Percentiles rank a stretch among this genome's conserved stretches.
These are phyloP conservation scores for Numenius phaeopus DNA, from an alignment of 2,797 vertebrate genomes.

Conservation along the genomic window DNA sequence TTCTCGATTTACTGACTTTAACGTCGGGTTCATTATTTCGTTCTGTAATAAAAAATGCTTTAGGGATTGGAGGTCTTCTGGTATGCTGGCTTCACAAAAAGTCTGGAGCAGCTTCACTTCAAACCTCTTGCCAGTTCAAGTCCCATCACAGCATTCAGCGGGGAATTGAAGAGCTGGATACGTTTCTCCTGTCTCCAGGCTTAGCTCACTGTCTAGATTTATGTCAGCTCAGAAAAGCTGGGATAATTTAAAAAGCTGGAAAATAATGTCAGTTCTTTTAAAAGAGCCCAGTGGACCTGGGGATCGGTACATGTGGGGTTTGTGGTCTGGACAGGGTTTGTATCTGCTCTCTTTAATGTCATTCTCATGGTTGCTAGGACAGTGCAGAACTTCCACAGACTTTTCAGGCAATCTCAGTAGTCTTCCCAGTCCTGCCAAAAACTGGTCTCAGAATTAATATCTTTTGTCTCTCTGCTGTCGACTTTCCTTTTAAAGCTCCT, in stretches of 20 bases:
- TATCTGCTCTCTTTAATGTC: conserved; percentile 48
- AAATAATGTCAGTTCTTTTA: conserved; percentile 59
- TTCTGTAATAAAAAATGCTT: conserved; percentile 43
- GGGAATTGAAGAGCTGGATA: conserved; percentile 48
- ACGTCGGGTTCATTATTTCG: conserved; percentile 18
- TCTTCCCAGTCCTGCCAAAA: conserved; percentile 41
- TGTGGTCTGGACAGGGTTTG: conserved; percentile 58
- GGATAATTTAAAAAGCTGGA: conserved; percentile 62
- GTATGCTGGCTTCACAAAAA: conserved; percentile 53
- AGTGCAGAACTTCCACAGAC: background rate
- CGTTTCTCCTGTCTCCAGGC: conserved; percentile 58
- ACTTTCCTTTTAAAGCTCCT: conserved; percentile 42
- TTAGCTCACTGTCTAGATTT: conserved; percentile 65
- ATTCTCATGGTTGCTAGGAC: conserved; percentile 43
- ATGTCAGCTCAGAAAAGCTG: conserved; percentile 55
- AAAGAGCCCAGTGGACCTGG: conserved; percentile 37
- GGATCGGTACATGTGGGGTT: conserved; percentile 11
- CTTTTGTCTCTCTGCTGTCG: conserved; percentile 34
- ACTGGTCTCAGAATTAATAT: conserved; percentile 36
- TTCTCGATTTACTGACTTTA: conserved; percentile 31
- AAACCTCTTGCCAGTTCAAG: conserved; percentile 44
- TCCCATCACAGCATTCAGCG: background rate
- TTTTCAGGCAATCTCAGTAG: conserved; percentile 56
- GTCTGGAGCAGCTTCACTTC: conserved; percentile 44
- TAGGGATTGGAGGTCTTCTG: conserved; percentile 56